Conservation (phyloP, 92 coral and sea anemone species). For the Montipora capitata region DNA sequence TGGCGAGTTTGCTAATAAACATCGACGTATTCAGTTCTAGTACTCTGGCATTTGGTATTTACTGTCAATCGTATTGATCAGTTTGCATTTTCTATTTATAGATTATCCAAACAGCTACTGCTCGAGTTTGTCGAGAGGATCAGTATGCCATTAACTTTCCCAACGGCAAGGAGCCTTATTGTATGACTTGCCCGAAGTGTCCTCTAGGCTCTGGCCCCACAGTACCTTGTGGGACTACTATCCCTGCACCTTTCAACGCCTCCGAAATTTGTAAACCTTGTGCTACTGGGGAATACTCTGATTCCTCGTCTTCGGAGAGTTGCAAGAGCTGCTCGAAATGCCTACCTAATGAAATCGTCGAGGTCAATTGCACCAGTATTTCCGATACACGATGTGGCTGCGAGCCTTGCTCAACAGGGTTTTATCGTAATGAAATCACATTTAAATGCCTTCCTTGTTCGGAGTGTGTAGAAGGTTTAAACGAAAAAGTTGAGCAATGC, state of each 20-base stretch:
- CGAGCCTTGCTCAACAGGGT: conserved; percentile 26
- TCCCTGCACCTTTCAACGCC: background rate
- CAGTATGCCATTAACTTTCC: conserved; percentile 4
- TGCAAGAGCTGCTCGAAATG: conserved; percentile 38
- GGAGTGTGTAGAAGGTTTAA: background rate
- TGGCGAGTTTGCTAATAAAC: too few relatives aligned
- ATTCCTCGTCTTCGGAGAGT: conserved; percentile 32
- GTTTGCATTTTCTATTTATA: background rate
- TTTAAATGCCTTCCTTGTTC: conserved; percentile 47
- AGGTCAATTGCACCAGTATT: background rate
- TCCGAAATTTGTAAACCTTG: conserved; percentile 8
- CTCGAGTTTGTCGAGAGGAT: background rate
- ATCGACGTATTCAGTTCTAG: too few relatives aligned
- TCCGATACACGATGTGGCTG: conserved; percentile 33
- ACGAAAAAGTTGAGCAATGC: conserved; percentile 10
- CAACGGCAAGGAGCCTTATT: background rate
- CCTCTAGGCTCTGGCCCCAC: conserved; percentile 35
- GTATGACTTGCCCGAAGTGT: conserved; percentile 4
- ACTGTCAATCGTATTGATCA: too few relatives aligned
- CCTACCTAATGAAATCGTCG: conserved; percentile 2
- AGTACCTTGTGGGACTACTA: background rate
- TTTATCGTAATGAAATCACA: conserved; percentile 20
- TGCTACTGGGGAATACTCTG: conserved; percentile 17
- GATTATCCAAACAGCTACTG: background rate
- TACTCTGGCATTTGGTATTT: too few relatives aligned